Conservation (phyloP, 2,113 vertebrate species). For the Alosa alosa region DNA sequence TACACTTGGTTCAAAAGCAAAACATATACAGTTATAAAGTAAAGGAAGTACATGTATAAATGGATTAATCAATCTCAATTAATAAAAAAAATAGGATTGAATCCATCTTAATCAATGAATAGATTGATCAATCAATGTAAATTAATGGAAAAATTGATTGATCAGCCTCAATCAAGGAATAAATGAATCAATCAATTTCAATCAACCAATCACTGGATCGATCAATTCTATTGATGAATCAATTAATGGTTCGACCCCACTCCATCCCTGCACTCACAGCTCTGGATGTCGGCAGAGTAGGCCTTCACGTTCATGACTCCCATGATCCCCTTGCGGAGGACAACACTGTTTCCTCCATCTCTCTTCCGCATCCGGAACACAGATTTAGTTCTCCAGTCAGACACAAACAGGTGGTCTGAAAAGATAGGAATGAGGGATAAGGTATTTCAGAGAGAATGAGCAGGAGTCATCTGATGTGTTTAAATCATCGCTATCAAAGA, state of each 20-base stretch:
- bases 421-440: neutral
- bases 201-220: no score
- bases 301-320: slow-evolving; percentile 64
- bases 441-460: no score
- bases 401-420: slow-evolving; percentile 64
- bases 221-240: no score
- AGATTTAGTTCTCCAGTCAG: slow-evolving; percentile 60
- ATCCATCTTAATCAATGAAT: neutral
- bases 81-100: neutral
- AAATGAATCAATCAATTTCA: neutral
- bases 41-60: neutral
- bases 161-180: no score
- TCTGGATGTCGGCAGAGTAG: slow-evolving; percentile 61
- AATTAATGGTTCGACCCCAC: neutral
- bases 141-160: neutral
- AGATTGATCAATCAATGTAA: neutral
- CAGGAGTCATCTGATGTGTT: no score
- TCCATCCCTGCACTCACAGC: slow-evolving; percentile 52
- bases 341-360: slow-evolving; percentile 60
- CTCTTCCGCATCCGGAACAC: slow-evolving; percentile 65
- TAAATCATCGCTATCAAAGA: neutral
- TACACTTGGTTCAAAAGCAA: no score
- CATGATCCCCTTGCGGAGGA: slow-evolving; percentile 63
- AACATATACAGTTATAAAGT: no score
- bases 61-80: neutral